Evolutionary conservation across 2,113 vertebrate species (phyloP).

Genomic region (Balaenoptera acutorostrata): DNA sequence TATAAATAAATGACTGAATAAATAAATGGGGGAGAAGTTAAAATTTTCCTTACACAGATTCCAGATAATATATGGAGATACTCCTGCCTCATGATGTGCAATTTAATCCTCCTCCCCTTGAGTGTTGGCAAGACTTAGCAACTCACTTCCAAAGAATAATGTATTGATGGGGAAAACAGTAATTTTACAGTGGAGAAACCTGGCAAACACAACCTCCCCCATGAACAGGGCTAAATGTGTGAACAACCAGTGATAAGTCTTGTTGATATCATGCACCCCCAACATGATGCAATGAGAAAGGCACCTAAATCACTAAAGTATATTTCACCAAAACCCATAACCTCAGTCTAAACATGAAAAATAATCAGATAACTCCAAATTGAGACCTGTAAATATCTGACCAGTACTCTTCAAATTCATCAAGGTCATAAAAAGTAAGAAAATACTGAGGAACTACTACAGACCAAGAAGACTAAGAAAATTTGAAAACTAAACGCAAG

Average conservation of each 20-base stretch:
- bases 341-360: not conserved
- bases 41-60: not conserved
- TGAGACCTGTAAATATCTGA: not conserved
- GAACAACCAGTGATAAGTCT: not conserved
- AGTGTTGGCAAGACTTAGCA: not conserved
- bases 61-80: not conserved
- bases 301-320: not conserved
- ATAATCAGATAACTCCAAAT: not conserved
- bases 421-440: not conserved
- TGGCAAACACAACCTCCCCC: not conserved
- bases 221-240: not conserved
- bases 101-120: not conserved
- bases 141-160: not conserved
- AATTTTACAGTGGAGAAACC: not conserved
- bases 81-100: not conserved
- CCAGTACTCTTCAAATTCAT: not conserved
- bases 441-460: not conserved
- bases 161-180: not conserved
- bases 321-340: not conserved
- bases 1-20: not conserved
- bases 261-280: not conserved
- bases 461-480: not conserved
- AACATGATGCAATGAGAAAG: not conserved
- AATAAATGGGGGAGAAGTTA: not conserved
- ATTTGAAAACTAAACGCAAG: not conserved